Percentiles rank a stretch among this genome's conserved stretches.
Conservation (phyloP, 1,140 invertebrate genomes). For the Aphaenogaster floridana region DNA sequence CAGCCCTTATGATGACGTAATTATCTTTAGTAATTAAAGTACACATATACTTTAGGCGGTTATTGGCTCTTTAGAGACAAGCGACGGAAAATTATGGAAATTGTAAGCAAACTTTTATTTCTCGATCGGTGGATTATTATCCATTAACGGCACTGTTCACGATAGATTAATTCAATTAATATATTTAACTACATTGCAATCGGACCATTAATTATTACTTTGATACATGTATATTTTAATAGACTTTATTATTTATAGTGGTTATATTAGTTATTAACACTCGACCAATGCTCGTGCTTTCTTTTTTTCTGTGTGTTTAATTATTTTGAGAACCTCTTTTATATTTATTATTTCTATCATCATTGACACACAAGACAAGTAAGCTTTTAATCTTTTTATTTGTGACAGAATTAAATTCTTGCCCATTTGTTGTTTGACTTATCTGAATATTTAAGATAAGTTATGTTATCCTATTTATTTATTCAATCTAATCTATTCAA, state of each 20-base stretch:
- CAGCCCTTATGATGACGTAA: constrained; percentile 73
- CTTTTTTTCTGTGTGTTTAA: background rate
- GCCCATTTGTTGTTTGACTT: too few relatives aligned
- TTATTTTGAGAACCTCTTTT: background rate
- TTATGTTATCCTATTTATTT: too few relatives aligned
- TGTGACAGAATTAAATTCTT: too few relatives aligned
- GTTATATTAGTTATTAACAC: background rate
- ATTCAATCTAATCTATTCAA: too few relatives aligned
- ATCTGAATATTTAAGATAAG: too few relatives aligned
- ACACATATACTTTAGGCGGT: constrained; percentile 70
- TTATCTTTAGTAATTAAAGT: constrained; percentile 78
- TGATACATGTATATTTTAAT: constrained; percentile 7
- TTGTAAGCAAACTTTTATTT: constrained; percentile 62
- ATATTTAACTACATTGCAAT: background rate
- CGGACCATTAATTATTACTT: background rate
- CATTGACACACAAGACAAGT: too few relatives aligned
- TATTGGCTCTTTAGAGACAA: constrained; percentile 72
- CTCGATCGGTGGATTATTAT: constrained; percentile 32
- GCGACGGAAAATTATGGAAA: constrained; percentile 70
- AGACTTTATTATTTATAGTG: constrained; percentile 27
- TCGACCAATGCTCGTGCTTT: too few relatives aligned
- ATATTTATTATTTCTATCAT: too few relatives aligned
- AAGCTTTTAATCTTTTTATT: too few relatives aligned
- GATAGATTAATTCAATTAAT: constrained; percentile 21
- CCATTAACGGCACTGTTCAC: constrained; percentile 13